Evolutionary conservation across 2,113 vertebrate genomes (phyloP).

Genomic region (Numida meleagris): DNA sequence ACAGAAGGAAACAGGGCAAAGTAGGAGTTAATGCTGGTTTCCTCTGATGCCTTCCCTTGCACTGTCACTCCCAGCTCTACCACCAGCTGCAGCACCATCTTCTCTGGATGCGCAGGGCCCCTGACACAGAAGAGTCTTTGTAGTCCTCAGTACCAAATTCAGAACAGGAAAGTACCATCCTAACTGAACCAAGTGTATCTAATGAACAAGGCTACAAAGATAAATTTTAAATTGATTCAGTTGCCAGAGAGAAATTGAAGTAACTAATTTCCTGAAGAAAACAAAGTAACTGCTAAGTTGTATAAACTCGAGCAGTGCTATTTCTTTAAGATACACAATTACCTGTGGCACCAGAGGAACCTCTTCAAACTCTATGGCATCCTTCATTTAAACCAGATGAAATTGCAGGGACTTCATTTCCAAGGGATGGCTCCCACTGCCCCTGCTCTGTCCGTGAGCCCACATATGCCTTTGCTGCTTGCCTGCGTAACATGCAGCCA

Average conservation of each 20-base stretch:
- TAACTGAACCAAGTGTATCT: not conserved
- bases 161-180: not conserved
- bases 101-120: not conserved
- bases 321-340: not conserved
- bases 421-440: not conserved
- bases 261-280: not conserved
- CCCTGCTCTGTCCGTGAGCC: not conserved
- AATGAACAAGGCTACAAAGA: not conserved
- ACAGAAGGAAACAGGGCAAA: not conserved
- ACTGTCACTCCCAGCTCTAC: no score
- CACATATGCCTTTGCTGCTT: no score
- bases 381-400: not conserved
- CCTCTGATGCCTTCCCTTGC: not conserved
- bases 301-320: not conserved
- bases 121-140: not conserved
- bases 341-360: not conserved
- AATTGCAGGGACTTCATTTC: not conserved
- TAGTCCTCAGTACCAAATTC: not conserved
- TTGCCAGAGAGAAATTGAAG: not conserved
- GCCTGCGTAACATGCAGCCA: not conserved
- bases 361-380: not conserved
- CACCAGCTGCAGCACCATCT: not conserved
- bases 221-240: fast-evolving
- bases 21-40: not conserved
- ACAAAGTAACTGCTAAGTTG: not conserved